Percentiles rank a stretch among this genome's conserved stretches.
phyloP scores from a whole-genome alignment of 2,797 vertebrate genomes.

The Protonibea diacanthus region DNA sequence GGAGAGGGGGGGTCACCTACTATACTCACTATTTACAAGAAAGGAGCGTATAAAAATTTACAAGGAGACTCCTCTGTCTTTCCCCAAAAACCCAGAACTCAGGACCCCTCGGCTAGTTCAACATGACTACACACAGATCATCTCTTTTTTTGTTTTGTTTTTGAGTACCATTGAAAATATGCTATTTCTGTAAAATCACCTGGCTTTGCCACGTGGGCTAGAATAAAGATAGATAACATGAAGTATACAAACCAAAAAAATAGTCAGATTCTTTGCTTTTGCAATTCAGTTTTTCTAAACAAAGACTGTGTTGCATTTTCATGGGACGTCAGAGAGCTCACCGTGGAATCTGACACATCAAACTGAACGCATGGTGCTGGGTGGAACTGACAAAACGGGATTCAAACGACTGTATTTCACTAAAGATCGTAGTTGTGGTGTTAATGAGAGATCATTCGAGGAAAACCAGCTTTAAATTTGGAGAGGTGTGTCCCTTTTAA shows the following conservation, averaged over 20 bases:
- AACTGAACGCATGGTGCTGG: constrained; percentile 44
- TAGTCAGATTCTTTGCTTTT: constrained; percentile 59
- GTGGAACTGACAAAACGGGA: constrained; percentile 22
- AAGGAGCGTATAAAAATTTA: constrained; percentile 84
- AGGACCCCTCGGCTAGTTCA: constrained; percentile 52
- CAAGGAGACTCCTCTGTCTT: constrained; percentile 74
- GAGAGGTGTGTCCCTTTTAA: constrained; percentile 38
- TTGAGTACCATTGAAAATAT: constrained; percentile 74
- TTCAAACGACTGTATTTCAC: constrained; percentile 30
- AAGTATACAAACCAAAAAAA: constrained; percentile 80
- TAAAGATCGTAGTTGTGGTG: constrained; percentile 11
- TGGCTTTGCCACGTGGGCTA: constrained; percentile 65
- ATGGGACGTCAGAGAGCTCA: constrained; percentile 57
- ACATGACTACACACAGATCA: constrained; percentile 60
- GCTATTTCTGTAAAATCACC: constrained; percentile 79
- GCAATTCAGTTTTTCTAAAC: constrained; percentile 58
- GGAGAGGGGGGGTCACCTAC: constrained; percentile 53
- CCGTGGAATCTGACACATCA: constrained; percentile 39
- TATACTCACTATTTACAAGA: constrained; percentile 84
- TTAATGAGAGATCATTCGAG: constrained; percentile 20
- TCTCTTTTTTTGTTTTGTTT: constrained; percentile 51
- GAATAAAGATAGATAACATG: constrained; percentile 71
- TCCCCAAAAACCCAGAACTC: constrained; percentile 60
- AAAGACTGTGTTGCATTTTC: constrained; percentile 67
- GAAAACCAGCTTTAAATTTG: constrained; percentile 40